These are phyloP conservation scores for Drosophila eugracilis DNA, from an alignment of 1,140 invertebrate genomes.

Conservation along the genomic window DNA sequence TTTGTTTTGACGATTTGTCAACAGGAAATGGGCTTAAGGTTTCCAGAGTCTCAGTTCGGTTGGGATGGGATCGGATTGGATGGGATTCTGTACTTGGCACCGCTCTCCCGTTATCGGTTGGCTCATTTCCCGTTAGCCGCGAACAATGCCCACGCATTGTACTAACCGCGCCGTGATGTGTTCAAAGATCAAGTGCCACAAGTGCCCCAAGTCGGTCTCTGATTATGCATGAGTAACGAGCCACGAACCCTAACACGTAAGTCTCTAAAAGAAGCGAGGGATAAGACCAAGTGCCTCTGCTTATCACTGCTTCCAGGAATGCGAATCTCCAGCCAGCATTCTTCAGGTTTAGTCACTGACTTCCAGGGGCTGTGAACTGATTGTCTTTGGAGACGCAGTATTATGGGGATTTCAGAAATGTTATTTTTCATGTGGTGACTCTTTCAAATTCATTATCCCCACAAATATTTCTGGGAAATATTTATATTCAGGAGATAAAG, in stretches of 20 bases:
- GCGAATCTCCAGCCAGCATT: constrained; percentile 25
- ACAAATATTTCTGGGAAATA: not conserved
- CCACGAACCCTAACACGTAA: constrained; percentile 54
- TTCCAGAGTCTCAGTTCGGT: constrained; percentile 10
- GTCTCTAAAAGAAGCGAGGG: not conserved
- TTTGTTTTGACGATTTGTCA: constrained; percentile 43
- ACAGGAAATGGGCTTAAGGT: constrained; percentile 71
- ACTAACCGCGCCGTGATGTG: constrained; percentile 13
- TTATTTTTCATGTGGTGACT: not conserved
- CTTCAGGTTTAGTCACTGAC: constrained; percentile 21
- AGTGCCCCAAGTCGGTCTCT: constrained; percentile 4
- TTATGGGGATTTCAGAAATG: not conserved
- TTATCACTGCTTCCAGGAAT: constrained; percentile 26
- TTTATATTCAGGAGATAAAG: not conserved
- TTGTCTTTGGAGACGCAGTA: not conserved
- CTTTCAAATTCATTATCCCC: not conserved
- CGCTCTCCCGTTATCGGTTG: constrained; percentile 53
- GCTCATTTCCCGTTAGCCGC: constrained; percentile 58
- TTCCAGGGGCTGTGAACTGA: not conserved
- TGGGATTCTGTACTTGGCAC: constrained; percentile 50
- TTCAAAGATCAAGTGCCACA: constrained; percentile 52
- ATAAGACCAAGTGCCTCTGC: constrained; percentile 4
- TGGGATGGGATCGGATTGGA: constrained; percentile 5
- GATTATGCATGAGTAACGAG: constrained; percentile 47
- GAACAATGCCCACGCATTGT: constrained; percentile 71